Base-by-base conservation (phyloP, 2,113 vertebrate species). In the Ictalurus furcatus region DNA sequence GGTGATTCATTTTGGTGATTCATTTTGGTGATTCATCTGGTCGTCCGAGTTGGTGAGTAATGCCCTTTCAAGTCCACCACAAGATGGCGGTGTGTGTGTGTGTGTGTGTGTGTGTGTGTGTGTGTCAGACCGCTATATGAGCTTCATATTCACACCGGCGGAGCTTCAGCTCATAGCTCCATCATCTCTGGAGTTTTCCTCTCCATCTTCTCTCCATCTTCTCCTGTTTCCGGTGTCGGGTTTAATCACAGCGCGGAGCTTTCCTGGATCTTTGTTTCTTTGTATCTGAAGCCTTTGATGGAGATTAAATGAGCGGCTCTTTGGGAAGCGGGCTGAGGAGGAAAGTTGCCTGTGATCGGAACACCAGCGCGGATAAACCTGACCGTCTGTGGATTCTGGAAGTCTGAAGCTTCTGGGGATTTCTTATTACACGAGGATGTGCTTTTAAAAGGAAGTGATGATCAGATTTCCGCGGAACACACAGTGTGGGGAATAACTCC, bases 51-150 rank as follows among this genome's bases (percentile, higher is more conserved):
- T 73, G 7, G 6, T 21, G 28, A 69, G 4, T 69, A 69, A 69
- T 14, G 67, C 13, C 67, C 28, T 71, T 71, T 30, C 8, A 34
- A 37, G 80, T 58, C 34, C 82, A 65, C 82, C 82, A 84, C 56
- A 58, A 63, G 82, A 63, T 63, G 82, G 82, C 82, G 82, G 58
- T 84, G 56, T 61, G 56, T 59, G 56, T 37, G 52, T 83, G 81
- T 61, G 58, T 81, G 28, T 30, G 78, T 40, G 54, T 34, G 48
- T 19, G 54, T 59, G 54, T 67, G 63, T n/a, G 63, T n/a, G 63
- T 40, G 71, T 40, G 2, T 40, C 2, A 40, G 71, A 52, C 40
- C 76, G 76, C 44, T 79, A 7, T 28, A 48, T 52, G 76, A 79
- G 76, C 76, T 79, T 52, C 76, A n/a, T 14, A 14, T 79, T 28